Conservation (phyloP, 2,113 vertebrate species). For the Peromyscus maniculatus region DNA sequence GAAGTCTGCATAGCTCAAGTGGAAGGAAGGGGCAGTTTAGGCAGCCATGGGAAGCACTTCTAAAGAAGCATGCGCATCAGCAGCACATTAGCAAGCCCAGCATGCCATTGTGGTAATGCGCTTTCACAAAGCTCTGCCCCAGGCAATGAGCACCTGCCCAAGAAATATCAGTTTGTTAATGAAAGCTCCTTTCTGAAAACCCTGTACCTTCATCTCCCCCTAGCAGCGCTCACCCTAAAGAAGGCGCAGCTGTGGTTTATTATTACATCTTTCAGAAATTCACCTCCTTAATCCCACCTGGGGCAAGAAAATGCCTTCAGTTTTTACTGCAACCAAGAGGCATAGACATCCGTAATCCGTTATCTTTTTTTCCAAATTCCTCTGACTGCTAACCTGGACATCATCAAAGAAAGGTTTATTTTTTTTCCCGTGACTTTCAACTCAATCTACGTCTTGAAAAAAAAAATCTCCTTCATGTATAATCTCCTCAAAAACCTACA, state of each 20-base stretch:
- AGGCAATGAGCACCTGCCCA: slow-evolving; percentile 54
- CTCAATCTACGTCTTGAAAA: neutral
- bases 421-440: neutral
- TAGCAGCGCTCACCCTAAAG: neutral
- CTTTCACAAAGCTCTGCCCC: slow-evolving; percentile 22
- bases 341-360: neutral
- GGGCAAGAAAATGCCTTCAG: neutral
- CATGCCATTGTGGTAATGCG: neutral
- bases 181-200: slow-evolving; percentile 38
- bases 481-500: neutral
- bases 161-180: neutral
- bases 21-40: neutral
- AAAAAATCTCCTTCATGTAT: neutral
- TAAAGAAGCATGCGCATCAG: accelerated
- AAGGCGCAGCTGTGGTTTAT: neutral
- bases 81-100: neutral
- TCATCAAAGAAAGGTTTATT: neutral
- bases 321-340: slow-evolving; percentile 22
- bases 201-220: neutral
- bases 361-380: neutral
- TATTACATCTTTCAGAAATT: neutral
- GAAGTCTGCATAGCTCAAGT: neutral
- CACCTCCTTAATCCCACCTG: neutral
- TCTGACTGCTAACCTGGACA: neutral
- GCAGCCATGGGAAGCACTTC: neutral